Conservation (phyloP, 1,140 invertebrate species). For the Drosophila tropicalis region DNA sequence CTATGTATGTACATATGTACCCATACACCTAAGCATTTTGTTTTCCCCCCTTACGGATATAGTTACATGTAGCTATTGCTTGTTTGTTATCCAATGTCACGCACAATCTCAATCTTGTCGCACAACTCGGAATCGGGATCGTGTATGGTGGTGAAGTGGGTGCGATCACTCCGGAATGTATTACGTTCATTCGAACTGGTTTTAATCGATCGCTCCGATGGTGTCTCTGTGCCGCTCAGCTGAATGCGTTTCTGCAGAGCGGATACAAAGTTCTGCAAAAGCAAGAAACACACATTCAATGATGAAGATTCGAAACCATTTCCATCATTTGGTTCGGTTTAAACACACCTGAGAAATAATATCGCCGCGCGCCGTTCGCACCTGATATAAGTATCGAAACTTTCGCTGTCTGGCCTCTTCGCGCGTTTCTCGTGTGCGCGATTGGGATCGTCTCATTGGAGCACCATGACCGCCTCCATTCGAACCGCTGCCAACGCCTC, state of each 20-base stretch:
- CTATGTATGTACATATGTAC: slow-evolving; percentile 13
- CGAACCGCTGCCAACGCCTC: not conserved
- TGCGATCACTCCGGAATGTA: slow-evolving; percentile 90
- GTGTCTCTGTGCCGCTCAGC: slow-evolving; percentile 83
- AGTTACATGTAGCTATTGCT: slow-evolving; percentile 83
- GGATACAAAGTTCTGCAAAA: slow-evolving; percentile 90
- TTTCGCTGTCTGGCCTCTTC: slow-evolving; percentile 91
- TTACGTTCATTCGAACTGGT: slow-evolving; percentile 86
- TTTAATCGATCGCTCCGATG: slow-evolving; percentile 82
- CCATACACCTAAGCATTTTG: slow-evolving; percentile 30
- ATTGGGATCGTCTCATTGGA: slow-evolving; percentile 61
- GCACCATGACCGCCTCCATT: slow-evolving; percentile 41
- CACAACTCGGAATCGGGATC: slow-evolving; percentile 80
- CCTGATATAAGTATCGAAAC: slow-evolving; percentile 95
- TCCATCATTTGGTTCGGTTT: not conserved
- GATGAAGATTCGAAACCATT: not conserved
- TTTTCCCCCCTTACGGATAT: slow-evolving; percentile 65
- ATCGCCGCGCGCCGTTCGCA: slow-evolving; percentile 93
- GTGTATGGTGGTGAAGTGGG: slow-evolving; percentile 86
- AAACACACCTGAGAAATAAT: slow-evolving; percentile 91
- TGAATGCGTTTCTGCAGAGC: slow-evolving; percentile 88
- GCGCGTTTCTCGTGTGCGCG: slow-evolving; percentile 86
- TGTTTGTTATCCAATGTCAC: slow-evolving; percentile 83
- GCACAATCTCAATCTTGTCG: slow-evolving; percentile 82
- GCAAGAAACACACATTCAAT: slow-evolving; percentile 34